Conservation (phyloP, 2,797 vertebrate genomes). For the Onychomys arenicola region DNA sequence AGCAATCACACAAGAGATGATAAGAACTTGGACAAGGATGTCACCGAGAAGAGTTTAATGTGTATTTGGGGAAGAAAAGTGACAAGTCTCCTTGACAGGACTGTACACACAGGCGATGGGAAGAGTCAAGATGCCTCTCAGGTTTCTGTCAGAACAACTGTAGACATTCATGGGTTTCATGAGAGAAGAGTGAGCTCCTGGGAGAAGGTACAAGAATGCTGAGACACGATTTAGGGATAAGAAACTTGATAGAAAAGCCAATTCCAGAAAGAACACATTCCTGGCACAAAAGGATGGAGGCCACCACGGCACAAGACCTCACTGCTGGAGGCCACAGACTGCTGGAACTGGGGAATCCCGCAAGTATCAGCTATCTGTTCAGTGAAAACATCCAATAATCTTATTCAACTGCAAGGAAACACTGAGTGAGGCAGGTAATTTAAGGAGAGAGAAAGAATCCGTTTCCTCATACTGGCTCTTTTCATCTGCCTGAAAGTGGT, state of each 20-base stretch:
- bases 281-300: neutral
- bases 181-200: neutral
- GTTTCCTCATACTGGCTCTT: neutral
- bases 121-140: neutral
- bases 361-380: neutral
- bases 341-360: neutral
- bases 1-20: neutral
- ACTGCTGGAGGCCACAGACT: neutral
- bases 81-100: neutral
- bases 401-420: neutral
- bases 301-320: neutral
- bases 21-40: neutral
- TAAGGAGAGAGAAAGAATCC: neutral
- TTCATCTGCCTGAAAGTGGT: neutral
- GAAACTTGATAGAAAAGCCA: neutral
- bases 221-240: neutral
- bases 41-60: neutral
- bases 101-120: neutral
- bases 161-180: neutral
- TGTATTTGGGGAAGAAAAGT: neutral
- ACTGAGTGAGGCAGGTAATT: neutral
- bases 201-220: neutral
- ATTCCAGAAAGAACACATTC: slow-evolving; percentile 33
- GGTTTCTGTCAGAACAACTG: neutral
- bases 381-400: neutral